Conservation (phyloP, 2,113 vertebrate genomes). For the Psettodes erumei region DNA sequence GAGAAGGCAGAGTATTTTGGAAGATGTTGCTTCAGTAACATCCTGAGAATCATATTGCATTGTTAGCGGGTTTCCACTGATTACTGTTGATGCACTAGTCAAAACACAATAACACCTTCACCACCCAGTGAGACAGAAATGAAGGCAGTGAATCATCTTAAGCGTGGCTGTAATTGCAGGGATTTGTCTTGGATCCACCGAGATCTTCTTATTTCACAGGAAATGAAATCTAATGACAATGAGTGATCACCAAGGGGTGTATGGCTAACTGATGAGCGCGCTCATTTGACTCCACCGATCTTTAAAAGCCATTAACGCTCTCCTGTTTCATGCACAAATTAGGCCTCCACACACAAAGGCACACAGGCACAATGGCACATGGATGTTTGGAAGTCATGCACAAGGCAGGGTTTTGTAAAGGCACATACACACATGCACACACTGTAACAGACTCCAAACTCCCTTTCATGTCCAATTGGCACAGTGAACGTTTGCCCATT, state of each 20-base stretch:
- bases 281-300: conserved; percentile 77
- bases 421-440: conserved; percentile 15
- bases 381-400: conserved; percentile 35
- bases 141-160: conserved; percentile 66
- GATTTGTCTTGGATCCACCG: conserved; percentile 76
- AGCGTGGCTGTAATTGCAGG: conserved; percentile 69
- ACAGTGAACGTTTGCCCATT: conserved; percentile 57
- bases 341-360: conserved; percentile 43
- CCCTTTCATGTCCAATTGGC: conserved; percentile 55
- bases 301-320: conserved; percentile 76
- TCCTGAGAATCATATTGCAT: conserved; percentile 1
- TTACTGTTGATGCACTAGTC: conserved; percentile 40
- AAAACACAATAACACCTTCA: conserved; percentile 34
- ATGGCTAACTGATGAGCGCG: conserved; percentile 67
- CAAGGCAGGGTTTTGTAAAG: conserved; percentile 10
- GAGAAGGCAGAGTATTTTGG: background rate
- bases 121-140: conserved; percentile 49
- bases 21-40: background rate
- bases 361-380: conserved; percentile 36
- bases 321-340: conserved; percentile 71
- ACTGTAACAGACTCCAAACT: conserved; percentile 46
- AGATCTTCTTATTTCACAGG: conserved; percentile 71
- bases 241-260: conserved; percentile 70
- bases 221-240: conserved; percentile 78
- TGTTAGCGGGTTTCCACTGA: conserved; percentile 35